These are phyloP conservation scores for Aplochiton taeniatus DNA, from an alignment of 2,797 vertebrate species.

Conservation along the genomic window DNA sequence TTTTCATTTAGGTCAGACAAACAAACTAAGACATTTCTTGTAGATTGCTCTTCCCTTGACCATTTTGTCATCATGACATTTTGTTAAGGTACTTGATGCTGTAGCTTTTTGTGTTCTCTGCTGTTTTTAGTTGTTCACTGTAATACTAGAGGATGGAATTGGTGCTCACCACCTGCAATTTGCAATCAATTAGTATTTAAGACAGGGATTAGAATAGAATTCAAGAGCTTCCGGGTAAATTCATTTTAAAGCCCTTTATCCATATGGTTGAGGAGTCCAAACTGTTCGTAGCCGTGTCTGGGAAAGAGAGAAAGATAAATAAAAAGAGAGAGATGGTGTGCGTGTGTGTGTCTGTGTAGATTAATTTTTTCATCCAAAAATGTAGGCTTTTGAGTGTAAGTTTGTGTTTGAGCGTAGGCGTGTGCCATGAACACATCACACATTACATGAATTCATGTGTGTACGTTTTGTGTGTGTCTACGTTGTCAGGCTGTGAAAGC, in stretches of 20 bases:
- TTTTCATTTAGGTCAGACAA: constrained; percentile 45
- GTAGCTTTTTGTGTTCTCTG: too few species aligned
- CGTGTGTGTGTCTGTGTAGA: not conserved
- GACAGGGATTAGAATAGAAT: constrained; percentile 3
- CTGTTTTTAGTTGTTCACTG: too few species aligned
- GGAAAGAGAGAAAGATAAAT: not conserved
- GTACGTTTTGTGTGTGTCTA: constrained; percentile 13
- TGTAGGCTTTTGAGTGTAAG: not conserved
- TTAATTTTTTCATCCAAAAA: too few species aligned
- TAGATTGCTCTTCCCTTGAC: constrained; percentile 1
- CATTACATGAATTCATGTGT: not conserved
- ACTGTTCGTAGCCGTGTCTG: not conserved
- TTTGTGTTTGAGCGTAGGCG: not conserved
- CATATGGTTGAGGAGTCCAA: not conserved
- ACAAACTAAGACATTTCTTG: constrained; percentile 24
- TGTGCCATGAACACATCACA: not conserved
- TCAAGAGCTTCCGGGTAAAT: not conserved
- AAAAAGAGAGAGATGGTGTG: not conserved
- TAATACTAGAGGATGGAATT: not conserved
- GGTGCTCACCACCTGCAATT: not conserved
- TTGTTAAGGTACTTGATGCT: too few species aligned
- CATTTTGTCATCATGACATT: not conserved
- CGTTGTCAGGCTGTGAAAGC: constrained; percentile 15
- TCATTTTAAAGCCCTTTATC: not conserved
- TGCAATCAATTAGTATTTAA: constrained; percentile 15